Conservation (phyloP, 2,797 vertebrate genomes). For the Cuculus canorus region DNA sequence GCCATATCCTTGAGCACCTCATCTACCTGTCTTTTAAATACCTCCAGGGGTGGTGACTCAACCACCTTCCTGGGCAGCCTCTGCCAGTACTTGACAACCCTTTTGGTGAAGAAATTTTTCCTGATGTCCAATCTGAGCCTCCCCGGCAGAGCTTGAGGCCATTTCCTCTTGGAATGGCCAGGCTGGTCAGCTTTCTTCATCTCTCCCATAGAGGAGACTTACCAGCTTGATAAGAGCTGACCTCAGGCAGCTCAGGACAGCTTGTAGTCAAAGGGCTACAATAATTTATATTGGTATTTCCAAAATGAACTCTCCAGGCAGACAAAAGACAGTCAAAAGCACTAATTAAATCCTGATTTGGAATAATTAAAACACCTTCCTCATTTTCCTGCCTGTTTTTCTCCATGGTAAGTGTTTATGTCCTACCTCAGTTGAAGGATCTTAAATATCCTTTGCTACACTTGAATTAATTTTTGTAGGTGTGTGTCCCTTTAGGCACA, state of each 20-base stretch:
- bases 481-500: not conserved
- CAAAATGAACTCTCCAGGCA: not conserved
- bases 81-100: no score
- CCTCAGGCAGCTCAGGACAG: not conserved
- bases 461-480: not conserved
- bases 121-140: no score
- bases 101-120: no score
- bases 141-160: no score
- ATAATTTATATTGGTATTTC: not conserved
- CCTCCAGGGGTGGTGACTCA: no score
- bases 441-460: not conserved
- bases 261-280: not conserved
- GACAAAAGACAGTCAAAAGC: not conserved
- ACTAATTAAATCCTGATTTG: not conserved
- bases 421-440: not conserved
- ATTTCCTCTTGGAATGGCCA: not conserved
- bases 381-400: not conserved
- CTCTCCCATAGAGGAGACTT: not conserved
- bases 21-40: no score
- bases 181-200: not conserved
- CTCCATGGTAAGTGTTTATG: not conserved
- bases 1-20: no score
- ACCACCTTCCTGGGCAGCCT: no score
- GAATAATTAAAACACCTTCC: slow-evolving; percentile 22
- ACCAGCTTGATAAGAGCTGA: not conserved